Conservation (phyloP, 2,888 invertebrate genomes). For the Gandaritis pyraliata region DNA sequence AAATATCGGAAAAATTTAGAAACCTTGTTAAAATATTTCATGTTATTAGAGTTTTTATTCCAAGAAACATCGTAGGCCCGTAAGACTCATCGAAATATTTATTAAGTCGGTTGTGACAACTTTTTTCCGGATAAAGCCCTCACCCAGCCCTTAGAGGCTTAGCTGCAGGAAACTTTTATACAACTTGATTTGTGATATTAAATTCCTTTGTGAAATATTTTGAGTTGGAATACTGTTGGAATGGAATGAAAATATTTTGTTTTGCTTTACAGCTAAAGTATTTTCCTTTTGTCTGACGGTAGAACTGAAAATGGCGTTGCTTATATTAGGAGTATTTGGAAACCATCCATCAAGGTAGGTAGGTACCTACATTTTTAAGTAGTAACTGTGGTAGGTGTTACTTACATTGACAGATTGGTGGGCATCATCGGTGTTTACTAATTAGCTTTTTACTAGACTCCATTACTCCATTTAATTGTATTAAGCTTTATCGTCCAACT, state of each 20-base stretch:
- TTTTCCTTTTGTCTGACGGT: background rate
- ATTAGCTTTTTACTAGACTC: too few species aligned
- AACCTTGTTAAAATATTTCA: too few species aligned
- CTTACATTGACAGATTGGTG: too few species aligned
- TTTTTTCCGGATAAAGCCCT: slow-evolving; percentile 1
- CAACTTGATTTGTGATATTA: slow-evolving; percentile 58
- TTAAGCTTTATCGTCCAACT: slow-evolving; percentile 1
- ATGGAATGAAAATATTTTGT: slow-evolving; percentile 32
- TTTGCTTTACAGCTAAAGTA: slow-evolving; percentile 5
- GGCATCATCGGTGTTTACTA: too few species aligned
- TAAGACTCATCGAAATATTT: too few species aligned
- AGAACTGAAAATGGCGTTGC: background rate
- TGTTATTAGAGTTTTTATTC: too few species aligned
- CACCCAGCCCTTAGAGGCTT: slow-evolving; percentile 11
- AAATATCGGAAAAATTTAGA: too few species aligned
- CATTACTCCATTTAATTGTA: background rate
- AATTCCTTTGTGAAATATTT: slow-evolving; percentile 35
- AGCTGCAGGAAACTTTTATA: slow-evolving; percentile 65
- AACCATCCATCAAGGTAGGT: too few species aligned
- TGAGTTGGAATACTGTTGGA: slow-evolving; percentile 21
- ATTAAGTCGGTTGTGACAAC: slow-evolving; percentile 8
- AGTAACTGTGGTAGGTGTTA: too few species aligned
- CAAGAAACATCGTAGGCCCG: too few species aligned
- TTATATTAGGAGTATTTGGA: too few species aligned
- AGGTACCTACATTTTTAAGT: too few species aligned